Percentiles rank a stretch among this genome's conserved stretches.
Evolutionary conservation across 2,888 invertebrate genomes (phyloP).

Genomic region (Drepana falcataria): DNA sequence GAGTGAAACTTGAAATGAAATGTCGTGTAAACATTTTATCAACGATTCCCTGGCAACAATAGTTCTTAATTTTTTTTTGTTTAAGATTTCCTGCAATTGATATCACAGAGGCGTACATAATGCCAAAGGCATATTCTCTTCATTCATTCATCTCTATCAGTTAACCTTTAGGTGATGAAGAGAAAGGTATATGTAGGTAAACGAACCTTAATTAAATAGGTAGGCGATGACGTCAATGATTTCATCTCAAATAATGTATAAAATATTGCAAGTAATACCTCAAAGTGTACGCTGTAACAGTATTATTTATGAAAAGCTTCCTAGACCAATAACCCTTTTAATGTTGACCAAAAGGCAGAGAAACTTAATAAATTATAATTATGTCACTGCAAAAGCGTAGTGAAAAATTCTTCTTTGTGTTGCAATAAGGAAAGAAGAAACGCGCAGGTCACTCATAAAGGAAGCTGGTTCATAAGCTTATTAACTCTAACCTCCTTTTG

Average conservation of each 20-base stretch:
- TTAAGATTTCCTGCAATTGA: too few species aligned
- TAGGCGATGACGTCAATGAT: too few species aligned
- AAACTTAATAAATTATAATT: constrained; percentile 26
- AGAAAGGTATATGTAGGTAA: too few species aligned
- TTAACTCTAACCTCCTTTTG: constrained; percentile 48
- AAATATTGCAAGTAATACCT: constrained; percentile 11
- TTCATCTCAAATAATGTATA: neutral
- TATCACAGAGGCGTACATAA: too few species aligned
- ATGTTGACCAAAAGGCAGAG: neutral
- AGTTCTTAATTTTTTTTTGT: too few species aligned
- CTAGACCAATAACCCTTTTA: neutral
- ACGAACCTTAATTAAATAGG: too few species aligned
- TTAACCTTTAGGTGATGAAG: too few species aligned
- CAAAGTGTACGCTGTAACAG: neutral
- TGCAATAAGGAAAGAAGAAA: constrained; percentile 65
- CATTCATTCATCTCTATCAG: too few species aligned
- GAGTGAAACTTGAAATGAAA: constrained; percentile 5
- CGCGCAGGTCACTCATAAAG: constrained; percentile 48
- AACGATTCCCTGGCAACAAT: too few species aligned
- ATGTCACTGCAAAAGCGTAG: constrained; percentile 42
- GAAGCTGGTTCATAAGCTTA: constrained; percentile 57
- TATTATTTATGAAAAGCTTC: neutral
- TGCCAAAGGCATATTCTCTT: too few species aligned
- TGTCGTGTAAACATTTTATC: neutral
- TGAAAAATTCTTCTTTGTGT: constrained; percentile 49